A percentile compares a stretch with the other conserved stretches of the same genome.
phyloP scores from a whole-genome alignment of 2,113 vertebrate genomes.

The Xenotilapia caudafasciata region DNA sequence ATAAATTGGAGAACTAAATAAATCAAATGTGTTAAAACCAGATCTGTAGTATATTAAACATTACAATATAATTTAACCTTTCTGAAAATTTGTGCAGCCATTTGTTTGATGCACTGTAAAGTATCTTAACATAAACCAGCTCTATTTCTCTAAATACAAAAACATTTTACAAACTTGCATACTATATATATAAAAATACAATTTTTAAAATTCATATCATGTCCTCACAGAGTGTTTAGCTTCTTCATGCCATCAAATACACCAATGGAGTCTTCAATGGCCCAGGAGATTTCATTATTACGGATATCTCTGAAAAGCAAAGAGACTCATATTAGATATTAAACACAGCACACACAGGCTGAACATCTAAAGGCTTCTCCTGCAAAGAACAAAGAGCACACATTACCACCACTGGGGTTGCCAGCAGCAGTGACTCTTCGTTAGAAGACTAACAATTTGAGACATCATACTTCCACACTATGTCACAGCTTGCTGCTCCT shows the following conservation, averaged over 20 bases:
- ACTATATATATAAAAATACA: background rate
- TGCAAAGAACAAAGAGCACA: background rate
- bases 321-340: background rate
- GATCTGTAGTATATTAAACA: background rate
- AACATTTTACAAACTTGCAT: background rate
- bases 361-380: background rate
- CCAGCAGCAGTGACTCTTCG: background rate
- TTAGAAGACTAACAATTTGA: slow-evolving; percentile 5
- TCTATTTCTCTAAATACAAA: background rate
- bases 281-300: slow-evolving; percentile 97
- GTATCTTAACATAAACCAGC: background rate
- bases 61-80: background rate
- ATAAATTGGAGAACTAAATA: background rate
- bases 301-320: slow-evolving; percentile 81
- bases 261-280: slow-evolving; percentile 94
- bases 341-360: background rate
- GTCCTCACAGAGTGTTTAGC: slow-evolving; percentile 83
- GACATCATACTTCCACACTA: background rate
- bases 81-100: background rate
- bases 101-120: background rate
- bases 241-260: slow-evolving; percentile 92
- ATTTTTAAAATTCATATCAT: background rate
- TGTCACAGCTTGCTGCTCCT: slow-evolving; percentile 17
- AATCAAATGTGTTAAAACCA: background rate
- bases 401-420: background rate